These are phyloP conservation scores for Plutomurus gul DNA, from an alignment of 1,140 invertebrate species.

Conservation along the genomic window DNA sequence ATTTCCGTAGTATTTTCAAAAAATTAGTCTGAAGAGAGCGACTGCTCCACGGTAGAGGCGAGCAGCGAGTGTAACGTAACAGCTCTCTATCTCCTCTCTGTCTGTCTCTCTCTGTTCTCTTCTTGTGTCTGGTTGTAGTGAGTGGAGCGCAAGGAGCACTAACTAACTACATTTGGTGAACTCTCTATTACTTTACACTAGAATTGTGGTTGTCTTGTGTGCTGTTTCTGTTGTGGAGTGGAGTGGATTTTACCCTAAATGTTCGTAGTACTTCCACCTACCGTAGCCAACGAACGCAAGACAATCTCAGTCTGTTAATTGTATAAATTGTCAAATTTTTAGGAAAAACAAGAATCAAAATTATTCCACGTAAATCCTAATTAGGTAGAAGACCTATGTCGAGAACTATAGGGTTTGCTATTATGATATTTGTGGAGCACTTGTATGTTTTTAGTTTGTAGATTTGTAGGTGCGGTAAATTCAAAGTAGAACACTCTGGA, in stretches of 20 bases:
- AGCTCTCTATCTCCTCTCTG: constrained; percentile 2
- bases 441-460: no score
- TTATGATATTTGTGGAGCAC: no score
- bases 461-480: no score
- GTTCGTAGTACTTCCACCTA: neutral
- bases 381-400: no score
- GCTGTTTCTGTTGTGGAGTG: neutral
- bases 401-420: no score
- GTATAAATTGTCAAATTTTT: no score
- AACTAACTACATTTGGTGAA: constrained; percentile 1
- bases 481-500: no score
- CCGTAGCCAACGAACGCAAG: neutral
- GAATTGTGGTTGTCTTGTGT: neutral
- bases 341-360: no score
- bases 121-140: neutral
- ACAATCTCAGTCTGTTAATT: no score
- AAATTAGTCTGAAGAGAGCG: neutral
- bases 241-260: neutral
- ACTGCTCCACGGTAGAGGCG: neutral
- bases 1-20: neutral
- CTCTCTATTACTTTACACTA: neutral
- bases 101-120: constrained; percentile 15
- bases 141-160: constrained; percentile 1
- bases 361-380: no score
- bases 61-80: neutral